A percentile compares a stretch with the other conserved stretches of the same genome.
phyloP scores from a whole-genome alignment of 2,888 invertebrate species.

The Penaeus monodon region DNA sequence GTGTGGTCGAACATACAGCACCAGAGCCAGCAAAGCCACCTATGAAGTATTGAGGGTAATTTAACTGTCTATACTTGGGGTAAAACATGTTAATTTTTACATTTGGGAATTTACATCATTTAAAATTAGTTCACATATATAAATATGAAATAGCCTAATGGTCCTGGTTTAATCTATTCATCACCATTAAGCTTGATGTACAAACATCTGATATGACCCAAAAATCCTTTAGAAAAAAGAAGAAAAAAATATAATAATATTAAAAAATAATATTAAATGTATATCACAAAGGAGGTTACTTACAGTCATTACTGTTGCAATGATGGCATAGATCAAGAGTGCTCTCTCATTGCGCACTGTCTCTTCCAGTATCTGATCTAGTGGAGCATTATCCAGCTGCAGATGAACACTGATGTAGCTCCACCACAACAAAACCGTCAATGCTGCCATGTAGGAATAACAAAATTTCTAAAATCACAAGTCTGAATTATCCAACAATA shows the following conservation, averaged over 20 bases:
- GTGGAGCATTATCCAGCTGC: conserved; percentile 75
- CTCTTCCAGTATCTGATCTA: conserved; percentile 77
- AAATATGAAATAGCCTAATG: background rate
- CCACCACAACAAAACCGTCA: conserved; percentile 88
- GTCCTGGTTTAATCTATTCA: no score
- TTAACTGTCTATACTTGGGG: background rate
- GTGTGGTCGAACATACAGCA: conserved; percentile 83
- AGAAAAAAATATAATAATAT: no score
- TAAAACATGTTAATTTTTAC: no score
- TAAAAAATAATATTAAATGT: no score
- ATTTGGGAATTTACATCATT: no score
- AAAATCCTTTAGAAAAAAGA: no score
- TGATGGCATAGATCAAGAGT: conserved; percentile 85
- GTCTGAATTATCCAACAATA: no score
- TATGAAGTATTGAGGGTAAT: conserved; percentile 2
- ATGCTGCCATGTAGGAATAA: conserved; percentile 68
- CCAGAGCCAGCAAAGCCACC: conserved; percentile 79
- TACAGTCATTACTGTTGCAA: conserved; percentile 85
- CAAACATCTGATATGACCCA: no score
- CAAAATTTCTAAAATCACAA: background rate
- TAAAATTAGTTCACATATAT: no score
- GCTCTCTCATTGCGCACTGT: conserved; percentile 87
- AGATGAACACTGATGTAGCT: conserved; percentile 84
- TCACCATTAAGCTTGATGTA: no score
- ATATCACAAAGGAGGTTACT: background rate